Percentiles rank a stretch among this genome's conserved stretches.
These are phyloP conservation scores for Drosophila santomea DNA, from an alignment of 1,140 invertebrate genomes.

Conservation along the genomic window DNA sequence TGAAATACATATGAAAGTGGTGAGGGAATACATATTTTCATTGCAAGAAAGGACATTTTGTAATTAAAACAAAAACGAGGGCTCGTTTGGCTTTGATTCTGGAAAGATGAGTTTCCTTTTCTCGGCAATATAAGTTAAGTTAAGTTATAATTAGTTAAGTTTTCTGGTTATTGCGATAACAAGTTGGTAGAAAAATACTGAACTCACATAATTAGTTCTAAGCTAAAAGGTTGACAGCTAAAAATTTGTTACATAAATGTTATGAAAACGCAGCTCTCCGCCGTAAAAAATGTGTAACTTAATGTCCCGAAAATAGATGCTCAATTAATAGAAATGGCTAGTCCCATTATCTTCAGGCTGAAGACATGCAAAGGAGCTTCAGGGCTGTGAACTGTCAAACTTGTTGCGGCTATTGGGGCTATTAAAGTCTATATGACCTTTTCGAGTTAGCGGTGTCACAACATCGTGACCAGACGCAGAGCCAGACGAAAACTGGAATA, in stretches of 20 bases:
- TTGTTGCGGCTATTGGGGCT: conserved; percentile 21
- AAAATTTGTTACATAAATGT: conserved; percentile 1
- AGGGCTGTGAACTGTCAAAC: conserved; percentile 7
- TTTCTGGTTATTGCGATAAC: too few relatives aligned
- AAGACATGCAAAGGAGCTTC: conserved; percentile 19
- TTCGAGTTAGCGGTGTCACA: conserved; percentile 37
- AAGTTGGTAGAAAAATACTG: background rate
- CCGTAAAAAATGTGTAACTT: conserved; percentile 5
- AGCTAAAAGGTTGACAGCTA: background rate
- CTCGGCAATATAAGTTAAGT: conserved; percentile 2
- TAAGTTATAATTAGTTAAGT: too few relatives aligned
- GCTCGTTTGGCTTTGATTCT: conserved; percentile 28
- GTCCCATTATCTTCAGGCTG: conserved; percentile 11
- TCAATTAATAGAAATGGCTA: conserved; percentile 2
- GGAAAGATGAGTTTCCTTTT: conserved; percentile 19
- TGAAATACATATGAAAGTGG: conserved; percentile 9
- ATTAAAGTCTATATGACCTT: conserved; percentile 21
- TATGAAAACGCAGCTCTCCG: background rate
- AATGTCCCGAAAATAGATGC: conserved; percentile 21
- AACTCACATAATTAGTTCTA: too few relatives aligned
- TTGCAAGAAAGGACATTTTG: conserved; percentile 23
- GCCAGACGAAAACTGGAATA: conserved; percentile 49
- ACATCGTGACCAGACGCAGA: conserved; percentile 55
- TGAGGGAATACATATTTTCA: conserved; percentile 12
- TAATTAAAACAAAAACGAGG: conserved; percentile 29